Percentiles rank a stretch among this genome's conserved stretches.
These are phyloP conservation scores for Tinea pellionella DNA, from an alignment of 2,888 invertebrate species.

Conservation along the genomic window DNA sequence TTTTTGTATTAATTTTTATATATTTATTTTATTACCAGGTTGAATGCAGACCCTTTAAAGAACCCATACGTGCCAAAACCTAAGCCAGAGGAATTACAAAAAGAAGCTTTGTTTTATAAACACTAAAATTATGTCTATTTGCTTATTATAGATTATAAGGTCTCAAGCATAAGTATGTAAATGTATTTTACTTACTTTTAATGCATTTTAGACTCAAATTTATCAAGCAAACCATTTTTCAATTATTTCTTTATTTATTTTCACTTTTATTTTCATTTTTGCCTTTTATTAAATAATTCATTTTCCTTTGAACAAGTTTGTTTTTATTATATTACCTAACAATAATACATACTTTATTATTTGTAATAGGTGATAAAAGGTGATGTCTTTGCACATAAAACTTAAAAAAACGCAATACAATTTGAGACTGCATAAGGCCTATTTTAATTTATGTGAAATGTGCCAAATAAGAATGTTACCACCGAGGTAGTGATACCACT, in stretches of 20 bases:
- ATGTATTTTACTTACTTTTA: too few species aligned
- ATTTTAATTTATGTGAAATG: too few species aligned
- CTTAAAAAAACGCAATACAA: too few species aligned
- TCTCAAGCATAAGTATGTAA: too few species aligned
- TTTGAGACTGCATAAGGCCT: too few species aligned
- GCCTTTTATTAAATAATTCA: background rate
- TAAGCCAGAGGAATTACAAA: slow-evolving; percentile 65
- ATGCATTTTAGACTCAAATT: slow-evolving; percentile 10
- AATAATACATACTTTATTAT: too few species aligned
- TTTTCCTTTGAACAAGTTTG: background rate
- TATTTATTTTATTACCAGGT: slow-evolving; percentile 52
- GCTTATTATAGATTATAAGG: background rate
- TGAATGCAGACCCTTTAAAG: slow-evolving; percentile 82
- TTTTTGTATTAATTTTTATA: too few species aligned
- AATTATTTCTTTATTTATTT: slow-evolving; percentile 8
- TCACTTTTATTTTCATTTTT: background rate
- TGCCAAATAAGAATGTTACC: too few species aligned
- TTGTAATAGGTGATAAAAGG: too few species aligned
- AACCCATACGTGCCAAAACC: slow-evolving; percentile 84
- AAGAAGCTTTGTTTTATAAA: slow-evolving; percentile 19
- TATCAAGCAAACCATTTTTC: slow-evolving; percentile 12
- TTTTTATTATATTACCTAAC: too few species aligned
- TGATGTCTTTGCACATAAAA: too few species aligned
- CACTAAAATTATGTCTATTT: slow-evolving; percentile 19
- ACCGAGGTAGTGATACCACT: too few species aligned